Percentiles rank a stretch among this genome's conserved stretches.
Evolutionary conservation across 1,140 invertebrate species (phyloP).

Genomic region (Drosophila insularis): DNA sequence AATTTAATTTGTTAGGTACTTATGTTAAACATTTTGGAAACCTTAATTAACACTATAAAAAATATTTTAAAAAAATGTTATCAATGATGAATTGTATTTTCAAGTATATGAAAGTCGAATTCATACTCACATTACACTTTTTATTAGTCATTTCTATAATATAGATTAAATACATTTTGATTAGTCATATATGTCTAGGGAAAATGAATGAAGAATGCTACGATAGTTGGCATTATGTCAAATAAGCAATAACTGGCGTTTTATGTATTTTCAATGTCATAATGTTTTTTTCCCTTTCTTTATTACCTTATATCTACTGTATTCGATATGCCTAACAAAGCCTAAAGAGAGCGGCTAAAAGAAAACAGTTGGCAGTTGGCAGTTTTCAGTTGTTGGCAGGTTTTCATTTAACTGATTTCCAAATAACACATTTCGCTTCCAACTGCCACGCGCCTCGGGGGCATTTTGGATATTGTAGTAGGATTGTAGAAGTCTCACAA

Average conservation of each 20-base stretch:
- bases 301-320: neutral
- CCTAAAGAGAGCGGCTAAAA: neutral
- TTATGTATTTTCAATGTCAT: too few species aligned
- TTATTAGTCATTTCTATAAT: neutral
- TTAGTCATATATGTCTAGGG: neutral
- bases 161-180: neutral
- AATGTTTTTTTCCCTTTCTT: neutral
- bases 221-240: too few species aligned
- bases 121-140: neutral
- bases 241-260: neutral
- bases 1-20: too few species aligned
- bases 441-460: conserved; percentile 63
- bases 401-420: conserved; percentile 7
- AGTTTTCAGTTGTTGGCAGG: conserved; percentile 10
- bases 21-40: too few species aligned
- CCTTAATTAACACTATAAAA: too few species aligned
- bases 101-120: neutral
- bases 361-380: conserved; percentile 47
- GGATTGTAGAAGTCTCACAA: neutral
- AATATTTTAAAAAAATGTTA: neutral
- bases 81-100: neutral
- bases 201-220: neutral
- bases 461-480: neutral
- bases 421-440: conserved; percentile 29
- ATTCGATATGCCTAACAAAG: neutral